Base-by-base conservation (phyloP, 30 jellyfish, hydroid and myxozoan species). In the Hydra vulgaris region DNA sequence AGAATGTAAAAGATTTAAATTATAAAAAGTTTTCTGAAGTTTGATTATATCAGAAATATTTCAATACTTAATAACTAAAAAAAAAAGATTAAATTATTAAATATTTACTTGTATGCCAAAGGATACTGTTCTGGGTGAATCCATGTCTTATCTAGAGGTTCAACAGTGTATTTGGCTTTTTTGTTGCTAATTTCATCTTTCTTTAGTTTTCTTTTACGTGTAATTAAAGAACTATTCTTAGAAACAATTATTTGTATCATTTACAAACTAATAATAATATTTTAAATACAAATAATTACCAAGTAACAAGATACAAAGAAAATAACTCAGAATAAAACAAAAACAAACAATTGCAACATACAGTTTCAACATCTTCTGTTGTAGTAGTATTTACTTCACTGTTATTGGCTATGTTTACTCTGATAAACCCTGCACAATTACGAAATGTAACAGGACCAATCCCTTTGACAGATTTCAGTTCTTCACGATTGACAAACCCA, bases 91-190 rank as follows among this genome's bases (percentile, higher is more conserved):
- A 73, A 73, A 23, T 12, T 19, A 19, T 21, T n/a, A 73, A 73
- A 18, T 22, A 17, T 19, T 66, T 73, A 90, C 97, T 54, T 78
- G 71, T 90, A 81, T 18, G 97, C 72, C 3, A 84, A 76, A 0
- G 54, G 68, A 70, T 90, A 90, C 15, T 85, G 82, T 70, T 90
- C 97, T 27, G 97, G 97, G 52, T 90, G 97, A 21, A 90, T 90
- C 87, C 79, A 24, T 8, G 97, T 90, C 70, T 71, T 89, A 73
- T 90, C 97, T 0, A 90, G 73, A 21, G 95, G 88, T 82, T 90
- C 97, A 25, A 61, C 80, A 27, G 24, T 20, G 7, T 20, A 7
- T 16, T 25, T 3, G 22, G 23, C 12, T 74, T 74, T 74, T 23
- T 17, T 8, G 1, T 69, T 69, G 25, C 12, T 15, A 20, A 20